phyloP scores from a whole-genome alignment of 2,888 invertebrate genomes.

The Sarcophaga variegata region DNA sequence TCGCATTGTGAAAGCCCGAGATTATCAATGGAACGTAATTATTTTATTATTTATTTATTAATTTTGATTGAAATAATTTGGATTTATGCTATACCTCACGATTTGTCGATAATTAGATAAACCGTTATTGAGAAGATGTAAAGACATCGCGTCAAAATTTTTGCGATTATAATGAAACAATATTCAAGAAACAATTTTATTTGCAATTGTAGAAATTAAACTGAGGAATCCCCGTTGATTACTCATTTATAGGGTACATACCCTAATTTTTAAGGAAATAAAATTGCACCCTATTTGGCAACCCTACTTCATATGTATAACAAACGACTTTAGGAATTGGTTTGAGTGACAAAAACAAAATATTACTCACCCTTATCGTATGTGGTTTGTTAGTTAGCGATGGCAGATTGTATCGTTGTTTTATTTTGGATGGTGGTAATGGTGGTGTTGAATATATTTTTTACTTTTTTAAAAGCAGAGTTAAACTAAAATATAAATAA shows the following conservation, averaged over 20 bases:
- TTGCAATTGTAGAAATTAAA: too few relatives aligned
- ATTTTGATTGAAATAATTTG: too few relatives aligned
- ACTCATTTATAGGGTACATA: not conserved
- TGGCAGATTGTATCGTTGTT: not conserved
- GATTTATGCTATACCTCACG: too few relatives aligned
- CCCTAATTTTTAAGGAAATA: not conserved
- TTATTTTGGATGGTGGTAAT: not conserved
- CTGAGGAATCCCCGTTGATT: too few relatives aligned
- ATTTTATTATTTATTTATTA: too few relatives aligned
- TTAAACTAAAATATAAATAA: constrained; percentile 23
- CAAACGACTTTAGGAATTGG: not conserved
- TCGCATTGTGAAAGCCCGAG: too few relatives aligned
- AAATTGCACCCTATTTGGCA: not conserved
- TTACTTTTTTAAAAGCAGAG: not conserved
- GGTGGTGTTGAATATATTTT: not conserved
- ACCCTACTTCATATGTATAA: not conserved
- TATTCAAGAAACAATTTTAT: too few relatives aligned
- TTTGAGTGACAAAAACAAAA: constrained; percentile 30
- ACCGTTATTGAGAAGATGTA: too few relatives aligned
- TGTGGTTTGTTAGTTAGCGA: not conserved
- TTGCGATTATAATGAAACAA: too few relatives aligned
- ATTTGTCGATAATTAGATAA: too few relatives aligned
- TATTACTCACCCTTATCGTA: constrained; percentile 57
- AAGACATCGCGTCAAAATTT: too few relatives aligned
- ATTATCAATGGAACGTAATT: too few relatives aligned